Conservation (phyloP, 2,888 invertebrate species). For the Bellardia pandia region DNA sequence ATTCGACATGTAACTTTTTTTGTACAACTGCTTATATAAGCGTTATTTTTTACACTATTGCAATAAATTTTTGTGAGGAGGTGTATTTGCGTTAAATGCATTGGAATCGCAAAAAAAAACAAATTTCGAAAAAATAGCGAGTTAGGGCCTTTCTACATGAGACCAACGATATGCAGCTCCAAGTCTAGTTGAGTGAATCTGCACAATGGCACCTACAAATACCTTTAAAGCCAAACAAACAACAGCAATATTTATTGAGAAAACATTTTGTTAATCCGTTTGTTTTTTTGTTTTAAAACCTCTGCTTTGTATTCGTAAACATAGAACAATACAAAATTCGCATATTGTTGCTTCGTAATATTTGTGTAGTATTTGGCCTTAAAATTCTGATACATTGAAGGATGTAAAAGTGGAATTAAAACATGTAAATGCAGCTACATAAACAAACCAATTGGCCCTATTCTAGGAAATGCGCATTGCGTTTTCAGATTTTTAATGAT, state of each 20-base stretch:
- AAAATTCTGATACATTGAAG: not conserved
- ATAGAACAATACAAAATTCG: constrained; percentile 19
- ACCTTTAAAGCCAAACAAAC: constrained; percentile 18
- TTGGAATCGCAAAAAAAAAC: too few species aligned
- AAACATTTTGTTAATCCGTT: constrained; percentile 38
- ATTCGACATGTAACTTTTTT: too few species aligned
- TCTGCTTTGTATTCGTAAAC: not conserved
- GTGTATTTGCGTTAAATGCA: too few species aligned
- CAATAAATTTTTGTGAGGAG: too few species aligned
- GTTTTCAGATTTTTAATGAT: too few species aligned
- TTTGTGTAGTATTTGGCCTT: constrained; percentile 26
- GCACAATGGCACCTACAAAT: constrained; percentile 32
- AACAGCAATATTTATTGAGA: constrained; percentile 19
- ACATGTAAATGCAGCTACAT: not conserved
- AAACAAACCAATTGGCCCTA: not conserved
- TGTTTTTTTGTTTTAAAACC: not conserved
- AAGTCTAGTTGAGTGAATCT: not conserved
- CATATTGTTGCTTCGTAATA: not conserved
- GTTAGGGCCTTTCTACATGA: too few species aligned
- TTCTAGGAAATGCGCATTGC: too few species aligned
- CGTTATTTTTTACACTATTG: too few species aligned
- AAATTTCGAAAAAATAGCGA: too few species aligned
- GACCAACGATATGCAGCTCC: too few species aligned
- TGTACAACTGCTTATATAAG: too few species aligned
- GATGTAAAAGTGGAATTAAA: not conserved